Base-by-base conservation (phyloP, 2,888 invertebrate genomes). In the Sinodicranocentrus sp. region DNA sequence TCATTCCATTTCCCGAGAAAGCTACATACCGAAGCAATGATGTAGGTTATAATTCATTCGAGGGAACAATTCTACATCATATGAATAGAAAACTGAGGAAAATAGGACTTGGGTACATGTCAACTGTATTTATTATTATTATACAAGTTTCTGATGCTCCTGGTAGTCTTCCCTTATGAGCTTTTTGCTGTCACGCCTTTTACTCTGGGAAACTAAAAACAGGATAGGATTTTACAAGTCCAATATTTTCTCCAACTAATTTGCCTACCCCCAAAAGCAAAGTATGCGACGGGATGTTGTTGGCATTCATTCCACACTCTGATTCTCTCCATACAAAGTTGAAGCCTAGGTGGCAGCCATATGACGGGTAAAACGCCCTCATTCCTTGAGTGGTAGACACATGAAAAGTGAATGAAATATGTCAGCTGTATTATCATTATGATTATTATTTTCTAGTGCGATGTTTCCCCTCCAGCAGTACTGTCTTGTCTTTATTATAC, bases 361-460 rank as follows among this genome's bases (percentile, higher is more conserved):
- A n/a, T n/a, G n/a, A n/a, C n/a, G n/a, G n/a, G n/a, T n/a, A n/a
- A n/a, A n/a, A n/a, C n/a, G n/a, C n/a, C n/a, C n/a, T n/a, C n/a
- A n/a, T n/a, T n/a, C n/a, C n/a, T n/a, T n/a, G n/a, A n/a, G 10
- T 33, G 33, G 33, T 33, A 33, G 33, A 33, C 5, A 3, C 33
- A 17, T 26, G 33, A 25, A 67, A 25, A 68, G 57, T 26, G 59
- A 77, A 67, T 77, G 70, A 78, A 78, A 70, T 70, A 70, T 78
- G 68, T 68, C 68, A 43, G 59, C 23, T 26, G 43, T 70, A 67
- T 63, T 48, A 78, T 78, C 77, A 78, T 78, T 78, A 78, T 78
- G 77, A 78, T 78, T 78, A 78, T 78, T 78, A 78, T 68, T 70
- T 78, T 70, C 59, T 57, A 70, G 77, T 70, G 70, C 39, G 59